These are phyloP conservation scores for Drosophila glabriapex DNA, from an alignment of 2,888 invertebrate species.

Conservation along the genomic window DNA sequence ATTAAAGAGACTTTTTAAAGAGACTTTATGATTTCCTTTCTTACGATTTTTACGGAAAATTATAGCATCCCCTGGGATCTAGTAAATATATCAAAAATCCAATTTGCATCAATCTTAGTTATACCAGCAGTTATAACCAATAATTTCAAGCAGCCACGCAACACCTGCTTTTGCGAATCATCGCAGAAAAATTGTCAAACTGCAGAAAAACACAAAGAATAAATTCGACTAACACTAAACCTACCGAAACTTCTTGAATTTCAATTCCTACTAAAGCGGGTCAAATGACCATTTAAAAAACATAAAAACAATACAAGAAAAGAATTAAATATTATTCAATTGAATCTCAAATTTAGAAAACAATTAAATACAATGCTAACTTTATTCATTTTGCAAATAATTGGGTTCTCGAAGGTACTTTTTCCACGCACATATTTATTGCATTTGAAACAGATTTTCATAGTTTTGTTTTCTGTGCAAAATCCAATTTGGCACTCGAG, in stretches of 20 bases:
- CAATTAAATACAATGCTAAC: too few relatives aligned
- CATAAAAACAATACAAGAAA: too few relatives aligned
- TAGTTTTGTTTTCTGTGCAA: too few relatives aligned
- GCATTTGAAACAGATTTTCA: too few relatives aligned
- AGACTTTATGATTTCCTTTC: constrained; percentile 32
- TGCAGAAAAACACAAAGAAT: constrained; percentile 84
- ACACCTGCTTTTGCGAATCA: constrained; percentile 93
- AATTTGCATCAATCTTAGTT: accelerated
- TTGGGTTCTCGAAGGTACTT: too few relatives aligned
- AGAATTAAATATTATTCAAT: too few relatives aligned
- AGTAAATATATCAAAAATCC: constrained; percentile 2
- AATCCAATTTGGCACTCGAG: accelerated
- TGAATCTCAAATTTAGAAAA: too few relatives aligned
- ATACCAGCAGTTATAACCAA: constrained; percentile 87
- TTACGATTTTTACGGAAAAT: constrained; percentile 51
- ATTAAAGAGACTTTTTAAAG: constrained; percentile 33
- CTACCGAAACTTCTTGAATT: too few relatives aligned
- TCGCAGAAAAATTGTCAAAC: constrained; percentile 90
- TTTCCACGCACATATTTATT: too few relatives aligned
- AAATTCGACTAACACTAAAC: neutral
- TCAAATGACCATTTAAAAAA: too few relatives aligned
- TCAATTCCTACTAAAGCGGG: too few relatives aligned
- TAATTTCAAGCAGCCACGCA: constrained; percentile 91
- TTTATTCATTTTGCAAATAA: too few relatives aligned
- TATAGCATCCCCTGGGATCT: constrained; percentile 55